Evolutionary conservation across 2,797 vertebrate genomes (phyloP), one percentile per base, ranked within the genome.

Genomic region (Hyperoplus immaculatus): DNA sequence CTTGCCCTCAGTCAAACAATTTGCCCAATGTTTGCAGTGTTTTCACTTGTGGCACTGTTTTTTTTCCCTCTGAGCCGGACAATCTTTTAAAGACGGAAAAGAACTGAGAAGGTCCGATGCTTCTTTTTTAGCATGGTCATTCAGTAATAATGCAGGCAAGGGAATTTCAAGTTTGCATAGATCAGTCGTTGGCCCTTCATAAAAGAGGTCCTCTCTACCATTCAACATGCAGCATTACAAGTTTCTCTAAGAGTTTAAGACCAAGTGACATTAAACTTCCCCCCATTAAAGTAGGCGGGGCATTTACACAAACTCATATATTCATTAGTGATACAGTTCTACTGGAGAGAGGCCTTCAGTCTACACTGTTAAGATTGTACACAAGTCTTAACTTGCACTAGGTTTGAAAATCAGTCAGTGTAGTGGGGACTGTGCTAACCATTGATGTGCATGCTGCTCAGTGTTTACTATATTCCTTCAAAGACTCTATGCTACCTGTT

Each of bases 161-260:
- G 21, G 6, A 11, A 42, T 57, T 64, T 63, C 6, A 66, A 64
- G 41, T 72, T 66, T 82, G 69, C 75, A 68, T 61, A 70, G 66
- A 69, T 77, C 14, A 45, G 54, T 5, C 4, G 0, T 29, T 54
- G 42, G 62, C 57, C 60, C 63, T 79, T 47, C 63, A 79, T 69
- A 72, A n/a, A 74, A 11, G n/a, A 36, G 15, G 39, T 60, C 4
- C 60, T 63, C 29, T 54, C 14, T 49, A 42, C 4, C 21, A 5
- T 55, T 72, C 8, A 57, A 29, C 8, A 39, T n/a, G 38, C 57
- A 74, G 12, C 51, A 69, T 61, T 50, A 45, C 11, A 72, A 45
- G 55, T 42, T 38, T 58, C 7, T 61, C 36, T 16, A 72, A 66
- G 9, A 13, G 45, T 47, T 64, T 63, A 13, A 53, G 16, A 74